Percentiles rank a stretch among this genome's conserved stretches.
Evolutionary conservation across 2,888 invertebrate species (phyloP).

Genomic region (Heliconius ethilla): DNA sequence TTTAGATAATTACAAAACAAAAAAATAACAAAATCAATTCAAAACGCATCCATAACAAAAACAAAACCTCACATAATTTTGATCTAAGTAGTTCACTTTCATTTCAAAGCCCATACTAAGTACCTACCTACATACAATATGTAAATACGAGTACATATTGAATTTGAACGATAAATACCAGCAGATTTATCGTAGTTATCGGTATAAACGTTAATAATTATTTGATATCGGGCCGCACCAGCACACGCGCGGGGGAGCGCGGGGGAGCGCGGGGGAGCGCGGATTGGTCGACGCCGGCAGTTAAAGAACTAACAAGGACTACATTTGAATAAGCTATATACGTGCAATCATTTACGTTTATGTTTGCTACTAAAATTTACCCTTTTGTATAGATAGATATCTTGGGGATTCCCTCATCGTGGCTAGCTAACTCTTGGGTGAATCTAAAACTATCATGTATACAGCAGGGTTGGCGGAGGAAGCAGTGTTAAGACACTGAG

Average conservation of each 20-base stretch:
- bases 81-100: too few species aligned
- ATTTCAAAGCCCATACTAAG: too few species aligned
- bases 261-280: constrained; percentile 43
- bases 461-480: too few species aligned
- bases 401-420: not conserved
- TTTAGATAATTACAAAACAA: too few species aligned
- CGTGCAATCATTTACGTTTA: constrained; percentile 20
- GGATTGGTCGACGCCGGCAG: constrained; percentile 51
- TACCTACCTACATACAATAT: not conserved
- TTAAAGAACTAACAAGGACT: constrained; percentile 52
- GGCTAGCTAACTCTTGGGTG: not conserved
- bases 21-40: too few species aligned
- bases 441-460: too few species aligned
- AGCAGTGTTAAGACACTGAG: too few species aligned
- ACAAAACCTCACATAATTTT: too few species aligned
- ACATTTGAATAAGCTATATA: constrained; percentile 3
- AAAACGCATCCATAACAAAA: too few species aligned
- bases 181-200: constrained; percentile 19
- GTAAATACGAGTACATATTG: not conserved
- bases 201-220: constrained; percentile 52
- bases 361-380: not conserved
- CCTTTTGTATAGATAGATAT: not conserved
- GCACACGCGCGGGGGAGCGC: not conserved
- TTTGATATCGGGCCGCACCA: constrained; percentile 46
- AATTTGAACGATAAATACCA: not conserved